Conservation (phyloP, 2,888 invertebrate species). For the Eumacrocentrus americanus region DNA sequence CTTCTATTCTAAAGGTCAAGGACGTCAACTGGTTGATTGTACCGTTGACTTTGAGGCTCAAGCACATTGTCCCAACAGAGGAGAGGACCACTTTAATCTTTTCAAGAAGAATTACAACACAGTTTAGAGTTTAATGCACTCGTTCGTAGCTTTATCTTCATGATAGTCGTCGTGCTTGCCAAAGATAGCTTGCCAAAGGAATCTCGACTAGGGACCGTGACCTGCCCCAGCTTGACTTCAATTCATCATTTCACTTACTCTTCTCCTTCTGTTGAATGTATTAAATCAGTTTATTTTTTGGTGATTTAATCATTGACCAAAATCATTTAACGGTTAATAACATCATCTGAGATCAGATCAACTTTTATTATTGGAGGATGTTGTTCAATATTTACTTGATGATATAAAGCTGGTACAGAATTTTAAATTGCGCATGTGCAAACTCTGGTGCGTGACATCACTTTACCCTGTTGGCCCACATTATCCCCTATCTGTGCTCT, state of each 20-base stretch:
- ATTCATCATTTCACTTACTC: background rate
- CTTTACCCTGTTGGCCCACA: slow-evolving; percentile 41
- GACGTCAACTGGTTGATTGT: too few species aligned
- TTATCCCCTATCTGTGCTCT: slow-evolving; percentile 37
- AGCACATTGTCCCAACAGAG: too few species aligned
- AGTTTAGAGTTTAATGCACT: slow-evolving; percentile 21
- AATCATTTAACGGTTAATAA: too few species aligned
- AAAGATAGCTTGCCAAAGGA: slow-evolving; percentile 29
- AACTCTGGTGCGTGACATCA: slow-evolving; percentile 23
- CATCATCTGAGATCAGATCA: too few species aligned
- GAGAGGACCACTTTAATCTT: too few species aligned
- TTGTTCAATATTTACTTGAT: too few species aligned
- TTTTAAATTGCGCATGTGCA: slow-evolving; percentile 20
- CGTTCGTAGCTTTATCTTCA: background rate
- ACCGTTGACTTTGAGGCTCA: too few species aligned
- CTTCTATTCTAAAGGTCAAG: too few species aligned
- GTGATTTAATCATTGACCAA: background rate
- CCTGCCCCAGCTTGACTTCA: slow-evolving; percentile 30
- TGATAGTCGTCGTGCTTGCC: slow-evolving; percentile 27
- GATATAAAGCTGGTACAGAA: too few species aligned
- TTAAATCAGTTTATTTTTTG: slow-evolving; percentile 1
- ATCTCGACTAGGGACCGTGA: slow-evolving; percentile 32
- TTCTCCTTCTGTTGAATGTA: background rate
- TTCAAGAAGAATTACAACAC: too few species aligned
- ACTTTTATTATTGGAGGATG: too few species aligned